These are phyloP conservation scores for Nipponacmea schrenckii DNA, from an alignment of 2,888 invertebrate species.

Conservation along the genomic window DNA sequence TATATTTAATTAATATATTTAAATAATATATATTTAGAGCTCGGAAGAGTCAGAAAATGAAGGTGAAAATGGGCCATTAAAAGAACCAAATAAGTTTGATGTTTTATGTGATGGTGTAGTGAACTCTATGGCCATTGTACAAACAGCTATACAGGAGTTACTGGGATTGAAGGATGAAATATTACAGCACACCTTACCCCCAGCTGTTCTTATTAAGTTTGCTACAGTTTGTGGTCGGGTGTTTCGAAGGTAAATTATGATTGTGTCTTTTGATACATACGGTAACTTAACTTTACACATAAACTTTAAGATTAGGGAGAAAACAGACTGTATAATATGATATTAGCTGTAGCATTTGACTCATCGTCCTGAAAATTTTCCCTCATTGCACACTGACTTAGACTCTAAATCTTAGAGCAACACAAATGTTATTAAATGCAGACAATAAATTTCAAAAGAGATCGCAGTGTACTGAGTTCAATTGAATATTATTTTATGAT, in stretches of 20 bases:
- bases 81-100: constrained; percentile 65
- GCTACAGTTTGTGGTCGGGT: constrained; percentile 61
- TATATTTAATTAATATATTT: too few species aligned
- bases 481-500: constrained; percentile 8
- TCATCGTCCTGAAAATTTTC: too few species aligned
- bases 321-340: too few species aligned
- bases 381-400: too few species aligned
- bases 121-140: constrained; percentile 60
- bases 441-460: too few species aligned
- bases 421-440: too few species aligned
- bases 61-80: constrained; percentile 43
- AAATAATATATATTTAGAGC: background rate
- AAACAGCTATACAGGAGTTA: constrained; percentile 60
- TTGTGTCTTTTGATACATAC: too few species aligned
- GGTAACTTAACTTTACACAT: too few species aligned
- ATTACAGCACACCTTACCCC: constrained; percentile 62
- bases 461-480: too few species aligned
- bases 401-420: too few species aligned
- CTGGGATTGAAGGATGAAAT: constrained; percentile 66
- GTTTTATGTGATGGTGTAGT: constrained; percentile 64
- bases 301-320: too few species aligned
- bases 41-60: constrained; percentile 42
- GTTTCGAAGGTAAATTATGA: constrained; percentile 57
- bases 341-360: too few species aligned
- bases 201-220: constrained; percentile 60